phyloP scores from a whole-genome alignment of 2,797 vertebrate species.

The Meriones psammophilus region DNA sequence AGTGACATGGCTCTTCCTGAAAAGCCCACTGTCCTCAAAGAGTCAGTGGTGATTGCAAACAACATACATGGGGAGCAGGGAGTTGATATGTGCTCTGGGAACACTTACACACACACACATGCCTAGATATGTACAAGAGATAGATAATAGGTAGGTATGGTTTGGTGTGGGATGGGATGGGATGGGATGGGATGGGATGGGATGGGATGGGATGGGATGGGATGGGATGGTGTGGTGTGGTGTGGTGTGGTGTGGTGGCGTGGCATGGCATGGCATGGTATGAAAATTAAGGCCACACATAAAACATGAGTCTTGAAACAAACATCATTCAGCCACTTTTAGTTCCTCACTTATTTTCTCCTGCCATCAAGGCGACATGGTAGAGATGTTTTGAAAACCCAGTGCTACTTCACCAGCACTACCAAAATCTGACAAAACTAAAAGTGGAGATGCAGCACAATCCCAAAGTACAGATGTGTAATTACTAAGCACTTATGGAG shows the following conservation, averaged over 20 bases:
- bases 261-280: not conserved
- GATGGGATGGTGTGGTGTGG: no score
- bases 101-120: not conserved
- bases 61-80: not conserved
- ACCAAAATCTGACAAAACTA: slow-evolving; percentile 50
- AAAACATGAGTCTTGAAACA: slow-evolving; percentile 54
- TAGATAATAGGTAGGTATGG: no score
- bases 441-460: not conserved
- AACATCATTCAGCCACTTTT: not conserved
- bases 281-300: not conserved
- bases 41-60: not conserved
- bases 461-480: not conserved
- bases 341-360: slow-evolving; percentile 3
- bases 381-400: not conserved
- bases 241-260: no score
- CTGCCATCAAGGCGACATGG: not conserved
- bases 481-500: not conserved
- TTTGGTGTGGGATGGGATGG: no score
- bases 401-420: not conserved
- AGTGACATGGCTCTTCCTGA: slow-evolving; percentile 16
- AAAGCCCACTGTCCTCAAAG: not conserved
- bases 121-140: not conserved
- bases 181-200: no score
- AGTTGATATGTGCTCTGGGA: not conserved
- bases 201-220: no score